A percentile compares a stretch with the other conserved stretches of the same genome.
phyloP scores from a whole-genome alignment of 2,888 invertebrate genomes.

The Tetrapedia diversipes region DNA sequence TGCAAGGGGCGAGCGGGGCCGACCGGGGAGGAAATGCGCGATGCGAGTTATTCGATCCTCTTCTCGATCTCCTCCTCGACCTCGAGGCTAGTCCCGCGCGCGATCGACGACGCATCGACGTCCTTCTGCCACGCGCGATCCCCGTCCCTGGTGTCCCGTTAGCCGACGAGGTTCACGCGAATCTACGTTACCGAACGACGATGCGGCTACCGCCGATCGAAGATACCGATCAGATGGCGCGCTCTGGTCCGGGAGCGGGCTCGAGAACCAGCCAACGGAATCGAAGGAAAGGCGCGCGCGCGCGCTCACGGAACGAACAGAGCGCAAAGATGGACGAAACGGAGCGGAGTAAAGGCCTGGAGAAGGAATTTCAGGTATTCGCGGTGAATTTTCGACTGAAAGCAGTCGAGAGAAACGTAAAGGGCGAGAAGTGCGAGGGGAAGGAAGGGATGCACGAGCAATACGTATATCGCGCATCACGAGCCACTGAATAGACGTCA shows the following conservation, averaged over 20 bases:
- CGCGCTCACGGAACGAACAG: too few species aligned
- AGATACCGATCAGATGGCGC: constrained; percentile 59
- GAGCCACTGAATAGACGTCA: constrained; percentile 25
- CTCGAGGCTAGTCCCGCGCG: constrained; percentile 31
- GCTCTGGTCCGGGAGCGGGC: constrained; percentile 16
- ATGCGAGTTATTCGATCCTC: constrained; percentile 56
- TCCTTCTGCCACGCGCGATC: constrained; percentile 60
- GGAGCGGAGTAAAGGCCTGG: background rate
- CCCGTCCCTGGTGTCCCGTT: constrained; percentile 63
- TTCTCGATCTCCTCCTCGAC: constrained; percentile 27
- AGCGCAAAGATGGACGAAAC: too few species aligned
- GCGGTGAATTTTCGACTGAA: constrained; percentile 17
- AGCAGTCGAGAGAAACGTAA: background rate
- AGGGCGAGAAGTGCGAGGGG: background rate
- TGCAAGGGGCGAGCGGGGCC: background rate
- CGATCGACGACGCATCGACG: constrained; percentile 58
- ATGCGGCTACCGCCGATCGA: constrained; percentile 55
- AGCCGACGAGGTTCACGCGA: constrained; percentile 58
- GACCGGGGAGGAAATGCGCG: constrained; percentile 23
- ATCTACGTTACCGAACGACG: constrained; percentile 57
- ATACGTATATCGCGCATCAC: constrained; percentile 29
- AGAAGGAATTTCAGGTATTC: constrained; percentile 21
- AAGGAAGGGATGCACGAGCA: background rate
- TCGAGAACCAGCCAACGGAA: constrained; percentile 29
- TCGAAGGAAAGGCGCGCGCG: constrained; percentile 9